Percentiles rank a stretch among this genome's conserved stretches.
These are phyloP conservation scores for Oreocharis arfaki DNA, from an alignment of 2,113 vertebrate genomes.

Conservation along the genomic window DNA sequence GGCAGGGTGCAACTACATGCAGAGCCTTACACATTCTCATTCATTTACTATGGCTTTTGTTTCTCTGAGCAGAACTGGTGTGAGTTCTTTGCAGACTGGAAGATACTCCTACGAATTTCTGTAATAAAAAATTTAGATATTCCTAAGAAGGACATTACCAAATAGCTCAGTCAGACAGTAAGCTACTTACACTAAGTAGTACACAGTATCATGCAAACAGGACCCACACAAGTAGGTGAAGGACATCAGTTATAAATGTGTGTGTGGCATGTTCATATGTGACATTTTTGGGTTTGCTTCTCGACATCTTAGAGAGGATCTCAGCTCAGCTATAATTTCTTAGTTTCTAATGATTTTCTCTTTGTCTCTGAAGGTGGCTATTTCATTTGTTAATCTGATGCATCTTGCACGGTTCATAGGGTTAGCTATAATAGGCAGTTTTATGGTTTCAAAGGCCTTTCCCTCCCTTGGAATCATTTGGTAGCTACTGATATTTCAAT, in stretches of 20 bases:
- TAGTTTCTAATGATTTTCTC: not conserved
- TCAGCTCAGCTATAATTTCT: not conserved
- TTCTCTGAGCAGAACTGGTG: not conserved
- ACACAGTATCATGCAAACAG: not conserved
- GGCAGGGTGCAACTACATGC: not conserved
- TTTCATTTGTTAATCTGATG: not conserved
- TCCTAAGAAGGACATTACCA: not conserved
- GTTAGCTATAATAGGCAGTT: not conserved
- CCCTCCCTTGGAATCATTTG: not conserved
- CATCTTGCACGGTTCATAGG: not conserved
- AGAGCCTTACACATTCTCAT: not conserved
- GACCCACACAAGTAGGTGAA: not conserved
- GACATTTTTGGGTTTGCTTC: not conserved
- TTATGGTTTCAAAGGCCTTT: not conserved
- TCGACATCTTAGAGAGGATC: not conserved
- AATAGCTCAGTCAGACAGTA: not conserved
- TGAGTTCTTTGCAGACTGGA: not conserved
- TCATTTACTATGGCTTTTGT: not conserved
- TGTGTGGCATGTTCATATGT: not conserved
- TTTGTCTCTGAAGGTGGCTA: not conserved
- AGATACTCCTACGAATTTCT: not conserved
- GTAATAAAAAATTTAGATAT: not conserved
- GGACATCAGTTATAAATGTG: not conserved
- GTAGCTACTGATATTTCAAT: not conserved
- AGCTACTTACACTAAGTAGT: not conserved